Conservation (phyloP, 2,797 vertebrate genomes). For the Psittacula echo region DNA sequence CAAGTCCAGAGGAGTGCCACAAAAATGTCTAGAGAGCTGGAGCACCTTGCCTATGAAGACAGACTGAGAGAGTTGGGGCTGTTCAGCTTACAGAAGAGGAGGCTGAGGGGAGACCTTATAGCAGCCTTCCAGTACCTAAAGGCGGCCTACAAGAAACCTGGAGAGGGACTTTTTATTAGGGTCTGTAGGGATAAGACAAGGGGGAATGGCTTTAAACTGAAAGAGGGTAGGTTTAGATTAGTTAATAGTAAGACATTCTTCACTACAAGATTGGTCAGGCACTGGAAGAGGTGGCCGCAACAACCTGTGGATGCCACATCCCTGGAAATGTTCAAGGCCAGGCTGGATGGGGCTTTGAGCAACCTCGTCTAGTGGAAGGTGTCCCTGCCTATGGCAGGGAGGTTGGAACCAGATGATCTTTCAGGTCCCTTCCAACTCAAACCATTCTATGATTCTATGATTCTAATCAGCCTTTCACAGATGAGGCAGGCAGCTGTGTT, state of each 20-base stretch:
- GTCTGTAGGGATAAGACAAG: neutral
- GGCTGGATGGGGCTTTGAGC: neutral
- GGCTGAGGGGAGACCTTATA: neutral
- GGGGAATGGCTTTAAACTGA: neutral
- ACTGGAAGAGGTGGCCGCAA: neutral
- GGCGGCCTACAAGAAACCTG: neutral
- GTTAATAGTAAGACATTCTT: neutral
- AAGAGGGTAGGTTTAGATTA: neutral
- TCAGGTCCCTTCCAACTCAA: neutral
- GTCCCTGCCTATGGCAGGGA: neutral
- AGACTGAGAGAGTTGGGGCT: neutral
- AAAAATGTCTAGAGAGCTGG: neutral
- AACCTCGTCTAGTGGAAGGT: neutral
- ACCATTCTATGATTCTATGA: neutral
- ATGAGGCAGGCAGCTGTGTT: conserved; percentile 49
- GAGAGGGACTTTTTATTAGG: neutral
- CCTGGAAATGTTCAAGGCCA: neutral
- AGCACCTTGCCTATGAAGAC: neutral
- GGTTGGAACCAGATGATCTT: neutral
- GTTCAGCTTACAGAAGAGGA: neutral
- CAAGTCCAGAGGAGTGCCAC: neutral
- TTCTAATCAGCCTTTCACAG: conserved; percentile 51
- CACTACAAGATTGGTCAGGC: neutral
- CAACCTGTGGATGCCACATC: neutral
- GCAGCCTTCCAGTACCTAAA: neutral